These are phyloP conservation scores for Engystomops pustulosus DNA, from an alignment of 2,113 vertebrate genomes.

Conservation along the genomic window DNA sequence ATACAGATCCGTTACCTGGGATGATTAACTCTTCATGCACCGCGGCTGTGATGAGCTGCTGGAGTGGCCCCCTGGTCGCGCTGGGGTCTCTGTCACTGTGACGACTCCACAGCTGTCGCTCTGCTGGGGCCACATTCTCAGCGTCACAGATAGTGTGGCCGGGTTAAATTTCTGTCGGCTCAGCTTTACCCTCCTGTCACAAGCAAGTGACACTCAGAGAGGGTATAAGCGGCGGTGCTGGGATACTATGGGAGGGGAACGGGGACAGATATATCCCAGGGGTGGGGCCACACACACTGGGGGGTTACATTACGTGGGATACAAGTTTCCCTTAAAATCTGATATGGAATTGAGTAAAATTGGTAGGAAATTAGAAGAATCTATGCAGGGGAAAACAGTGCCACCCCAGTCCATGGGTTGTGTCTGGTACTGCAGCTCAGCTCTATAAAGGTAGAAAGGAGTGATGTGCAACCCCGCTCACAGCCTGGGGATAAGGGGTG, in stretches of 20 bases:
- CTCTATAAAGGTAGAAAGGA: no score
- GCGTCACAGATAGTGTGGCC: conserved; percentile 62
- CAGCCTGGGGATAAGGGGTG: neutral
- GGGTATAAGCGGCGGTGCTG: neutral
- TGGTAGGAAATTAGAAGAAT: no score
- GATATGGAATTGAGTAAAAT: no score
- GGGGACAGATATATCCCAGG: neutral
- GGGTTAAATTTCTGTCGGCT: conserved; percentile 83
- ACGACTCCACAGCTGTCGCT: conserved; percentile 64
- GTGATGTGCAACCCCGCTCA: no score
- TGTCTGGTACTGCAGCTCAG: neutral
- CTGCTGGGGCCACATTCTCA: conserved; percentile 45
- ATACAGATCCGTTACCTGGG: conserved; percentile 40
- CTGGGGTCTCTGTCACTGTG: conserved; percentile 61
- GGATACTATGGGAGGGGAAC: neutral
- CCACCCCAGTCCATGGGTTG: no score
- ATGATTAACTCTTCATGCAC: neutral
- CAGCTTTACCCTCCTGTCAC: conserved; percentile 70
- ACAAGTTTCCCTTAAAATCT: no score
- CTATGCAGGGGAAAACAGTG: neutral
- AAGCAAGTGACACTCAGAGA: neutral
- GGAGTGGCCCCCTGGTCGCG: conserved; percentile 32
- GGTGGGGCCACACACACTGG: no score
- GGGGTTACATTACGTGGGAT: no score
- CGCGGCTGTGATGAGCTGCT: neutral